A percentile compares a stretch with the other conserved stretches of the same genome.
Evolutionary conservation across 2,888 invertebrate genomes (phyloP).

Genomic region (Pristionchus japonicus): DNA sequence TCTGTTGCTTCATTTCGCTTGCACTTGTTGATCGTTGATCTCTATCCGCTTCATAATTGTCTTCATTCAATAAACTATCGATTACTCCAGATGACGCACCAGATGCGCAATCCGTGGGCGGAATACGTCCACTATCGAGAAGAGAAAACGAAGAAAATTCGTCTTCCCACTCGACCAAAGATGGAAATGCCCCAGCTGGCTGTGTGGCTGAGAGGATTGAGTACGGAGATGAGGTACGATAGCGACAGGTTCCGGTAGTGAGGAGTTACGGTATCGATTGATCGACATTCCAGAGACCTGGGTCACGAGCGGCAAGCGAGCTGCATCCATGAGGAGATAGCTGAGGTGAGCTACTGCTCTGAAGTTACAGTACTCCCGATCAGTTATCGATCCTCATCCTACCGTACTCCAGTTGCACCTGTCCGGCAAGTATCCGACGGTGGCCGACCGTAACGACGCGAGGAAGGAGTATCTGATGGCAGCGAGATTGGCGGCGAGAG

Average conservation of each 20-base stretch:
- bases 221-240: conserved; percentile 34
- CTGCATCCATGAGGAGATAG: conserved; percentile 38
- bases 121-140: conserved; percentile 23
- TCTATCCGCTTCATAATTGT: too few species aligned
- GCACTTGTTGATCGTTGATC: too few species aligned
- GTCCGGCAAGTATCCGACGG: not conserved
- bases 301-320: conserved; percentile 28
- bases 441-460: conserved; percentile 3
- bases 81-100: not conserved
- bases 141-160: conserved; percentile 33
- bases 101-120: conserved; percentile 20
- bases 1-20: too few species aligned
- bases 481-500: not conserved
- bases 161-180: not conserved
- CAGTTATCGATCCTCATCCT: not conserved
- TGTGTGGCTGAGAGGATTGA: conserved; percentile 18
- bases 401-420: conserved; percentile 16
- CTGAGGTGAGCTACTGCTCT: not conserved
- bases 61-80: too few species aligned
- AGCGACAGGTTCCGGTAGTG: not conserved
- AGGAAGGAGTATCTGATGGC: conserved; percentile 42
- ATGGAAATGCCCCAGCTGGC: conserved; percentile 36
- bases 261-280: not conserved
- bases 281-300: conserved; percentile 18
- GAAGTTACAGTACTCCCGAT: not conserved